Evolutionary conservation across 2,113 vertebrate species (phyloP), one percentile per base, ranked within the genome.

Genomic region (Ovibos moschatus): DNA sequence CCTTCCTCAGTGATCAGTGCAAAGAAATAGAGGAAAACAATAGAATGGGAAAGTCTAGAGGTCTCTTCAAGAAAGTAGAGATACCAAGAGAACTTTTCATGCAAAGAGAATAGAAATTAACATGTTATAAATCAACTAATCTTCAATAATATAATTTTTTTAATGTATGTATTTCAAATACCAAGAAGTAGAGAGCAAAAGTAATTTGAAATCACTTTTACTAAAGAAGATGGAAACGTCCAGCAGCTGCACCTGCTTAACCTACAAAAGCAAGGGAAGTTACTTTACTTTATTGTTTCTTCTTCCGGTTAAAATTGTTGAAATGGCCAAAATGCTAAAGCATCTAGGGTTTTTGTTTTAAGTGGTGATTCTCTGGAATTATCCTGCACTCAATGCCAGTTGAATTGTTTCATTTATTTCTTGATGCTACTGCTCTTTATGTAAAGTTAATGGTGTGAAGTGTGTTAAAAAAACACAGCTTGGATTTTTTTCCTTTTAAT

Each of bases 361-460:
- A 91, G 51, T 62, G 51, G 30, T 45, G 28, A 55, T 87, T 92
- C 94, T 92, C 87, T 78, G 76, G 55, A 90, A 92, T 83, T 87
- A 96, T 79, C 36, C 15, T 87, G 50, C 5, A 47, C 36, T 81
- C 10, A 4, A 2, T 45, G 60, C 19, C 28, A 13, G 25, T 88
- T 87, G 47, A 83, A 64, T 28, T 87, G 21, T 71, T 91, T 88
- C 92, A 64, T 92, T 97, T 93, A 78, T 57, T 92, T 95, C 76
- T 87, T 47, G 58, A 64, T 60, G 83, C 14, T 6, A 25, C 51
- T 94, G 53, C 10, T 90, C 58, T 82, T 95, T 90, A 47, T 88
- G 50, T 57, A 95, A 97, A 97, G 85, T 79, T 96, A 95, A 98
- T 96, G 79, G 62, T 84, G 81, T 96, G 92, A 89, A 89, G 60